Conservation (phyloP, 2,113 vertebrate genomes). For the Gadus chalcogrammus region DNA sequence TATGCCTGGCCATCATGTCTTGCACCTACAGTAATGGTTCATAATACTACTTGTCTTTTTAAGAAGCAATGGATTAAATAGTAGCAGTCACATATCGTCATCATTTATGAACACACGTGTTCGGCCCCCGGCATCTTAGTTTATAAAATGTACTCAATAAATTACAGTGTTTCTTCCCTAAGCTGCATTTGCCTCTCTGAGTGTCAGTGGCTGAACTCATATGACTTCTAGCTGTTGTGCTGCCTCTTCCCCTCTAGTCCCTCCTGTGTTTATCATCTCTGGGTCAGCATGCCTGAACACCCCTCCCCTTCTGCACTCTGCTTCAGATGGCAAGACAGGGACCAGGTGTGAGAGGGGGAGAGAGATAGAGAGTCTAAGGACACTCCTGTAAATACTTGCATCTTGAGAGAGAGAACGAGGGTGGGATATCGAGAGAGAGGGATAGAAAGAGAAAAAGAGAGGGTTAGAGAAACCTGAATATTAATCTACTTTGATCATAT, state of each 20-base stretch:
- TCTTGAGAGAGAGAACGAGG: not conserved
- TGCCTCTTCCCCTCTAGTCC: not conserved
- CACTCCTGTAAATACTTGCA: too few species aligned
- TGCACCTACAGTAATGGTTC: too few species aligned
- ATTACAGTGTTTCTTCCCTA: not conserved
- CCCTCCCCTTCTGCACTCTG: not conserved
- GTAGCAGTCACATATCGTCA: too few species aligned
- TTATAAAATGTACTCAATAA: not conserved
- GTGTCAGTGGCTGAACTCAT: not conserved
- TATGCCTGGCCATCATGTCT: too few species aligned
- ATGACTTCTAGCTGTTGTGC: not conserved
- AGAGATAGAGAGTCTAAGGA: not conserved
- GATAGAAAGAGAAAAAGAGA: not conserved
- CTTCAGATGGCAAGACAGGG: not conserved
- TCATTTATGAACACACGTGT: too few species aligned
- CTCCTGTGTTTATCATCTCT: not conserved
- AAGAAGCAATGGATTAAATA: too few species aligned
- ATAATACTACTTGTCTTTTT: too few species aligned
- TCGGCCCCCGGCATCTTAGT: not conserved
- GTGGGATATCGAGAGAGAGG: too few species aligned
- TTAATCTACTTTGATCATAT: not conserved
- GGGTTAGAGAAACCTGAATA: not conserved
- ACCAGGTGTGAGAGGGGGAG: not conserved
- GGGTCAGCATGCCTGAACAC: not conserved
- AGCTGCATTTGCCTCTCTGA: not conserved